Percentiles rank a stretch among this genome's conserved stretches.
Evolutionary conservation across 2,797 vertebrate species (phyloP).

Genomic region (Balearica regulorum): DNA sequence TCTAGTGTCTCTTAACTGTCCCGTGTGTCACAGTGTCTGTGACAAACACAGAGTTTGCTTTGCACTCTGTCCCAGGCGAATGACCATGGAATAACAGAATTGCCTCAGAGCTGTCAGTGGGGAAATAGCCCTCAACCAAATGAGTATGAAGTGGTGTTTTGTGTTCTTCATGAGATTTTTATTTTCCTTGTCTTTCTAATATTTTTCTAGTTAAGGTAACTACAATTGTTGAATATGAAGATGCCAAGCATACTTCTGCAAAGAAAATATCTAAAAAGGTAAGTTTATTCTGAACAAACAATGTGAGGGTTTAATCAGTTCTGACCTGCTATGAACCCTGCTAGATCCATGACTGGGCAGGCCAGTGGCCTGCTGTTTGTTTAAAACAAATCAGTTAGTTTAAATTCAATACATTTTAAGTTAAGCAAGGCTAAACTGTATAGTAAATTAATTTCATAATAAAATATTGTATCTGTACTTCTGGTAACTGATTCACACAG

Average conservation of each 20-base stretch:
- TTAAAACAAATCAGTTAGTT: not conserved
- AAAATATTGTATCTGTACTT: not conserved
- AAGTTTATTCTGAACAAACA: not conserved
- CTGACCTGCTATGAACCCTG: not conserved
- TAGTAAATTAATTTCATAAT: not conserved
- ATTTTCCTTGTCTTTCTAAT: not conserved
- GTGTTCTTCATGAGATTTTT: not conserved
- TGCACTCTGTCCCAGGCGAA: not conserved
- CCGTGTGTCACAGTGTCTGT: not conserved
- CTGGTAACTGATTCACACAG: not conserved
- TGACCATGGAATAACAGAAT: not conserved
- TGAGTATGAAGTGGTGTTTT: not conserved
- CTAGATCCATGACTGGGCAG: not conserved
- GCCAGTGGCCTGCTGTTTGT: not conserved
- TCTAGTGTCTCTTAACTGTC: not conserved
- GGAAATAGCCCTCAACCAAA: not conserved
- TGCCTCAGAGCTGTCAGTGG: not conserved
- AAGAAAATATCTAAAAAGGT: constrained; percentile 62
- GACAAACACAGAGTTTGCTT: not conserved
- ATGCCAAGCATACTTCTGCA: not conserved
- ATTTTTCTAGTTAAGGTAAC: constrained; percentile 63
- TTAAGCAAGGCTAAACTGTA: not conserved
- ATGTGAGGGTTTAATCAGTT: not conserved
- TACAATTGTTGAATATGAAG: constrained; percentile 65
- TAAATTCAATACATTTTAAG: not conserved